Evolutionary conservation across 2,113 vertebrate species (phyloP).

Genomic region (Marmota monax): DNA sequence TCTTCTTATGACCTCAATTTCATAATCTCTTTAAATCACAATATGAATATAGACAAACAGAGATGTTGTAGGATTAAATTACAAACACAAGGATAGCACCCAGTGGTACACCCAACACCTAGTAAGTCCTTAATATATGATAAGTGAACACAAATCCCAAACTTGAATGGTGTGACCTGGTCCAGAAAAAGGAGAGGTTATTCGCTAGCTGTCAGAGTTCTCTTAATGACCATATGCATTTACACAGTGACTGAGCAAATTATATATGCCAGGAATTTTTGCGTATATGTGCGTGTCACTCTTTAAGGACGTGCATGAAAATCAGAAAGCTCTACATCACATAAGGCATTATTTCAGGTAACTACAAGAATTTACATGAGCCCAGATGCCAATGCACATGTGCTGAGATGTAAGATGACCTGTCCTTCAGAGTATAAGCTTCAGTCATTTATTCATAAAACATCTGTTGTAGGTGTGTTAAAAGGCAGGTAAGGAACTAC

Average conservation of each 20-base stretch:
- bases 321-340: slow-evolving; percentile 5
- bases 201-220: background rate
- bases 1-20: background rate
- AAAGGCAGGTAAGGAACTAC: background rate
- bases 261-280: background rate
- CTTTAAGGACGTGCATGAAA: background rate
- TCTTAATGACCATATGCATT: background rate
- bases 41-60: background rate
- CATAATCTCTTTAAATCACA: background rate
- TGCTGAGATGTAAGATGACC: background rate
- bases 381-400: background rate
- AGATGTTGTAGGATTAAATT: background rate
- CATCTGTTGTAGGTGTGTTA: background rate
- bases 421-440: background rate
- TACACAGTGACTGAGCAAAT: background rate
- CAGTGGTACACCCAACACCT: background rate
- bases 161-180: background rate
- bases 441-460: background rate
- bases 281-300: background rate
- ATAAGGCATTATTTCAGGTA: background rate
- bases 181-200: background rate
- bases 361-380: background rate
- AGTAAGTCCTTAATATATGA: background rate
- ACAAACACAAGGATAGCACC: background rate
- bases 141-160: background rate